Evolutionary conservation across 2,888 invertebrate genomes (phyloP).

Genomic region (Andrena flavipes): DNA sequence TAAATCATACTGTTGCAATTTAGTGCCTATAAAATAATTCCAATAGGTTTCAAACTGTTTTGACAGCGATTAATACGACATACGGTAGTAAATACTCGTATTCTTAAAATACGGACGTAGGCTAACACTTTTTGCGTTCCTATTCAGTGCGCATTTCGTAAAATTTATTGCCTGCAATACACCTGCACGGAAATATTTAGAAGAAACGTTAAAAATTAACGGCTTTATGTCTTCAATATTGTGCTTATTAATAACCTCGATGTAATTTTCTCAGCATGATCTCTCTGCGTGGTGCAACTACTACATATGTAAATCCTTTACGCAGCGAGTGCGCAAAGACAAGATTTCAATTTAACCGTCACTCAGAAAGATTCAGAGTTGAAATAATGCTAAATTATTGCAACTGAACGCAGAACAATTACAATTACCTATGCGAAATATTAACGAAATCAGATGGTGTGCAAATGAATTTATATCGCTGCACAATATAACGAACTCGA

Average conservation of each 20-base stretch:
- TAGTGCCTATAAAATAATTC: not conserved
- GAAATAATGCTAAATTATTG: constrained; percentile 29
- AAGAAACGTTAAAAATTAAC: constrained; percentile 32
- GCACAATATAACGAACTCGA: constrained; percentile 18
- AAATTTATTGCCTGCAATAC: constrained; percentile 33
- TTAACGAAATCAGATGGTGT: constrained; percentile 22
- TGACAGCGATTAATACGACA: not conserved
- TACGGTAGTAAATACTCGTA: not conserved
- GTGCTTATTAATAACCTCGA: constrained; percentile 49
- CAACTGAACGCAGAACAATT: constrained; percentile 14
- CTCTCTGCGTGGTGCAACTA: constrained; percentile 31
- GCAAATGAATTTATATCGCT: not conserved
- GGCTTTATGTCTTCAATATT: constrained; percentile 25
- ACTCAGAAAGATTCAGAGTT: constrained; percentile 28
- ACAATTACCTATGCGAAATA: constrained; percentile 9
- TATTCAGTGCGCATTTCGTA: constrained; percentile 17
- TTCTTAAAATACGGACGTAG: not conserved
- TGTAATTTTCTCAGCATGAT: constrained; percentile 58
- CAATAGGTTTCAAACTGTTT: not conserved
- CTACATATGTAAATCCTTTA: constrained; percentile 26
- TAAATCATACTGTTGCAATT: no score
- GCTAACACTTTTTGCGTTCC: constrained; percentile 22
- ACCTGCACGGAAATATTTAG: constrained; percentile 18
- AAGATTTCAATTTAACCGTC: constrained; percentile 47
- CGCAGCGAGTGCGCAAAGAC: constrained; percentile 15